phyloP scores from a whole-genome alignment of 1,140 invertebrate genomes.

The Drosophila teissieri region DNA sequence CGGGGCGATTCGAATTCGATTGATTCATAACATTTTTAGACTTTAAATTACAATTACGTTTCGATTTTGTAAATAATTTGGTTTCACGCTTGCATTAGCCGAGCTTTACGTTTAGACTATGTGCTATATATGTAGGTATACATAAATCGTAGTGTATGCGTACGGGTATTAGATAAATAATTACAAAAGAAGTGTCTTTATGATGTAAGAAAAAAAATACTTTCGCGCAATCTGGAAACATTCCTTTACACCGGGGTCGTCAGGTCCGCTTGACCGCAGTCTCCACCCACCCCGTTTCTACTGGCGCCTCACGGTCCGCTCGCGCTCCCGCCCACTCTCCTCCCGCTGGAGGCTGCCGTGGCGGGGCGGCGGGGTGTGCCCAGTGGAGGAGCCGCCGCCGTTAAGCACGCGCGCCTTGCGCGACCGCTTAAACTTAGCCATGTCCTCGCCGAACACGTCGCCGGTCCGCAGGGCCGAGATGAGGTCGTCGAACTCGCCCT shows the following conservation, averaged over 20 bases:
- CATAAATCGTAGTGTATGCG: slow-evolving; percentile 24
- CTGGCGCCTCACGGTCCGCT: slow-evolving; percentile 78
- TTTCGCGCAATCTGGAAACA: slow-evolving; percentile 25
- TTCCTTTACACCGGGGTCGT: slow-evolving; percentile 11
- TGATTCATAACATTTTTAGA: slow-evolving; percentile 43
- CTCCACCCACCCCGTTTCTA: slow-evolving; percentile 17
- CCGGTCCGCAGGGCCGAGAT: slow-evolving; percentile 98
- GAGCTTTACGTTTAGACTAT: slow-evolving; percentile 55
- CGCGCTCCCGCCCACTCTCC: slow-evolving; percentile 79
- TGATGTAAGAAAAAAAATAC: slow-evolving; percentile 45
- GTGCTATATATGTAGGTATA: slow-evolving; percentile 43
- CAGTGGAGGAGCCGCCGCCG: slow-evolving; percentile 83
- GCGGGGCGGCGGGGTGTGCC: slow-evolving; percentile 86
- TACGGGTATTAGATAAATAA: slow-evolving; percentile 46
- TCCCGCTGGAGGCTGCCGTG: slow-evolving; percentile 79
- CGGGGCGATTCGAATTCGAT: slow-evolving; percentile 5
- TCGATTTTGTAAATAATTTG: slow-evolving; percentile 67
- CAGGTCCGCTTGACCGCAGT: not conserved
- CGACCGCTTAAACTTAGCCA: slow-evolving; percentile 95
- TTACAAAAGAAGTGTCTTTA: slow-evolving; percentile 47
- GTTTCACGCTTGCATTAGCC: slow-evolving; percentile 68
- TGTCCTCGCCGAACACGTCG: slow-evolving; percentile 98
- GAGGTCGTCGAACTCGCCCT: slow-evolving; percentile 98
- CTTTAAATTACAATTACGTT: slow-evolving; percentile 68
- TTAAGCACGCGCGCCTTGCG: slow-evolving; percentile 86